These are phyloP conservation scores for Periophthalmus modestus DNA, from an alignment of 2,113 vertebrate genomes.

Conservation along the genomic window DNA sequence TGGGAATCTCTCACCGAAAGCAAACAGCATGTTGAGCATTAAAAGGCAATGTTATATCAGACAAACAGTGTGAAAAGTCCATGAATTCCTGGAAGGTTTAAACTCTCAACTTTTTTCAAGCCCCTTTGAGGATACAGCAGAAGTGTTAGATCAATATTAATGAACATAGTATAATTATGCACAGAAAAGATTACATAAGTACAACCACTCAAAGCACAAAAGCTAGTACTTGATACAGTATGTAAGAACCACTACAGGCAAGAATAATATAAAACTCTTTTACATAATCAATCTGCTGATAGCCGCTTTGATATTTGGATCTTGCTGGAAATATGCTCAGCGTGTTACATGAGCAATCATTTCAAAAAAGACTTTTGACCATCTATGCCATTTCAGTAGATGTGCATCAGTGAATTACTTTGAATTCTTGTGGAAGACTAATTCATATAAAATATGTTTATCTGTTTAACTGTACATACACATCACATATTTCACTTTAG, in stretches of 20 bases:
- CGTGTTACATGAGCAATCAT: background rate
- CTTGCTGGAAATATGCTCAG: background rate
- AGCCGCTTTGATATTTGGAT: background rate
- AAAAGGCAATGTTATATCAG: background rate
- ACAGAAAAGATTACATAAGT: conserved; percentile 17
- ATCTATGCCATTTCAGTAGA: background rate
- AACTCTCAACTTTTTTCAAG: background rate
- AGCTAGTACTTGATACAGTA: conserved; percentile 19
- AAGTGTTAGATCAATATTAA: background rate
- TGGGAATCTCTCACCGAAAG: background rate
- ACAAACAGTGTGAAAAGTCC: background rate
- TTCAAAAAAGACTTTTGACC: background rate
- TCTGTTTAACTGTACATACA: too few species aligned
- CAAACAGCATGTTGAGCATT: background rate
- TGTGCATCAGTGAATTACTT: background rate
- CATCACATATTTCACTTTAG: too few species aligned
- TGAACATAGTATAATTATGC: background rate
- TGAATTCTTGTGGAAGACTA: too few species aligned
- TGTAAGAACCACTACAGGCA: background rate
- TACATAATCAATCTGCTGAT: background rate
- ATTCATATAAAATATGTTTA: too few species aligned
- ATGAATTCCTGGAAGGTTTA: background rate
- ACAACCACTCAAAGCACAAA: conserved; percentile 21
- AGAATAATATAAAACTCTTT: background rate
- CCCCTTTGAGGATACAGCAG: background rate